Base-by-base conservation (phyloP, 2,888 invertebrate species). In the Orchesellides sinensis region DNA sequence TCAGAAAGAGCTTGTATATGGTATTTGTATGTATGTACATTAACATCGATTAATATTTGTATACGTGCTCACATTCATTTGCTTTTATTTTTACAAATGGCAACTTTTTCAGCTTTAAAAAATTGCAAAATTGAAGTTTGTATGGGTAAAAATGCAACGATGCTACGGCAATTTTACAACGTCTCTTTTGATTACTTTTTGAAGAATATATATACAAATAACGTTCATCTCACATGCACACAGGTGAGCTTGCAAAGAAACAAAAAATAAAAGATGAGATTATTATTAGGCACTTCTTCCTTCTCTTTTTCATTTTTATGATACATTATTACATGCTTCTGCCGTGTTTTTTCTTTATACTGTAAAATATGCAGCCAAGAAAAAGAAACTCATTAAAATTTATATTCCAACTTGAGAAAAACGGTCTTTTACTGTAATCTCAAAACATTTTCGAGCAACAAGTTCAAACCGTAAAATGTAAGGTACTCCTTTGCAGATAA, bases 101-200 rank as follows among this genome's bases (percentile, higher is more conserved):
- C 32, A 59, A 59, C 59, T 59, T 32, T n/a, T 17, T 29, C 56
- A 59, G 32, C n/a, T 59, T 59, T 59, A 29, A 59, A 59, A 32
- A 10, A 17, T 19, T 14, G 23, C 3, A 2, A 25, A 2, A 29
- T 56, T 10, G 49, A 23, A 8, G n/a, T n/a, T 14, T 56, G 25
- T 49, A n/a, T 56, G 56, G 8, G 23, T 32, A 29, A 14, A 14
- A 21, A 35, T 21, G 21, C 4, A 54, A n/a, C 17, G 10, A 14
- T 59, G 59, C 59, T 59, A 59, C 59, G 59, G 59, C 59, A 59
- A 59, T 59, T 59, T 59, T 59, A 59, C 59, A 59, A 29, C 59
- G 59, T 59, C 59, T n/a, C 29, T 59, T 59, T 29, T 29, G 32
- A 59, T 59, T 59, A 32, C 59, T 25, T 17, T 40, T 40, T n/a